Base-by-base conservation (phyloP, 2,888 invertebrate species). In the Nemapogon koenigi region DNA sequence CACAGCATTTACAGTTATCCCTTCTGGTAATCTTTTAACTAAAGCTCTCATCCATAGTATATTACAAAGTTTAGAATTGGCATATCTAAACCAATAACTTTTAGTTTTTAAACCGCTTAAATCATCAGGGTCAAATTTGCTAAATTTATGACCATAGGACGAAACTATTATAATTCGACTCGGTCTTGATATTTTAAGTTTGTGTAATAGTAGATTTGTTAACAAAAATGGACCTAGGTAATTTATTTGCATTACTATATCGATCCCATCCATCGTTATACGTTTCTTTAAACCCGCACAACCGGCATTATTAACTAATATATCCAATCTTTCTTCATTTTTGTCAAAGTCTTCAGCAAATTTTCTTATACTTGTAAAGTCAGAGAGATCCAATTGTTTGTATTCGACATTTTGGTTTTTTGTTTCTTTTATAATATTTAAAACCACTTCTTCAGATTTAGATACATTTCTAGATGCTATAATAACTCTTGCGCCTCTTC, bases 381-480 rank as follows among this genome's bases (percentile, higher is more conserved):
- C 79, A 1, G 70, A 54, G 13, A 85, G 62, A 49, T 85, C 79
- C 32, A 85, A 51, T 27, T 62, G 50, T 53, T 59, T 73, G 46
- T 55, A 88, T n/a, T 87, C 60, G 0, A 94, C 81, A 43, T 84
- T 82, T 48, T 81, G 82, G 57, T 93, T 93, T 43, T 81, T 81
- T 0, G 89, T 87, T 4, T 83, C 81, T 25, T 84, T 47, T 2
- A 88, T 84, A 41, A 93, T 90, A 51, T 89, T 85, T 48, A 80
- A 68, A 4, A 88, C 80, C 1, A 85, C 80, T 80, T 75, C 66
- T 68, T 88, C 85, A 49, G 92, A 90, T 64, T 83, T 86, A 4
- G 76, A 54, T 53, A 85, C 70, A 60, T 92, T 82, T 45, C 91
- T 78, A 55, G 92, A 91, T 1, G 92, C 94, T 83, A 94, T 88